Evolutionary conservation across 2,113 vertebrate genomes (phyloP), one percentile per base, ranked within the genome.

Genomic region (Gorsachius goisagi): DNA sequence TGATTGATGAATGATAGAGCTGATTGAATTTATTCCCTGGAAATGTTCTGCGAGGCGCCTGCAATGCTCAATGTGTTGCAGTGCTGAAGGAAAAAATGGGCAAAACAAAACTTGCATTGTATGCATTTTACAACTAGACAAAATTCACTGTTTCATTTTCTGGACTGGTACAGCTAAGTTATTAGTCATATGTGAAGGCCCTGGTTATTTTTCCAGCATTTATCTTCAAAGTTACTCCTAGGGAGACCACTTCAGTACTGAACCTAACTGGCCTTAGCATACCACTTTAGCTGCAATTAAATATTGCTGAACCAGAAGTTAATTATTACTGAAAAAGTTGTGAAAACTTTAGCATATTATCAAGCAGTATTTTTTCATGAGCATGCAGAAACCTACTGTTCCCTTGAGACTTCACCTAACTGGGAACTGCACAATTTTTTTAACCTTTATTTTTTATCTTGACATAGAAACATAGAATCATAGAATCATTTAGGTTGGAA

Each of bases 151-250:
- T 47, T 93, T 49, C 9, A 3, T 85, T 79, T 74, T 60, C 39
- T 26, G 27, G 71, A 72, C 23, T 4, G 4, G 55, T 37, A 37
- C 5, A 1, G n/a, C 9, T 66, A 64, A 90, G 33, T 56, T 56
- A 55, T 27, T 90, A 37, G 17, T 67, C 15, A 30, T 50, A 15
- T 55, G 20, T 41, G 41, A 86, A 76, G 27, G 24, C 15, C 39
- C 21, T 74, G 56, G 26, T 72, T 88, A 75, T 92, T 90, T 83
- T 86, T 69, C 28, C 71, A 90, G 39, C 24, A 35, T 79, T 91
- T 73, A 15, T 62, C 45, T 83, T 88, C 49, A 15, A 74, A 76
- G 50, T 59, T 50, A 32, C 19, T 86, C 28, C 58, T 30, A 68
- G 56, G 60, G 15, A 85, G 33, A 68, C 20, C 30, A 30, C 2